phyloP scores from a whole-genome alignment of 2,113 vertebrate species.

The Semicossyphus pulcher region DNA sequence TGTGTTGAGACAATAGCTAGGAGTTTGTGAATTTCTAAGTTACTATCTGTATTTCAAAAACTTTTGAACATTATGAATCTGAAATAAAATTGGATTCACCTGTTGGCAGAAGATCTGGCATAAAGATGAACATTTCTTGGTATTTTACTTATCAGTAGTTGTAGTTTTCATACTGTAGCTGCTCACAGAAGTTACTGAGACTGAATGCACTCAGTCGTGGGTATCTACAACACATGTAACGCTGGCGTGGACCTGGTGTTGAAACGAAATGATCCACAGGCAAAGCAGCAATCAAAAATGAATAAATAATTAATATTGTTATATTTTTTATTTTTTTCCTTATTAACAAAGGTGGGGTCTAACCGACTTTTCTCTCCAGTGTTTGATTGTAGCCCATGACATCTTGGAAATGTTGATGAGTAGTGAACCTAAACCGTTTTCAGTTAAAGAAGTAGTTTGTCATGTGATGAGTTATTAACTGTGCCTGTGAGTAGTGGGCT shows the following conservation, averaged over 20 bases:
- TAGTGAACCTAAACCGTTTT: conserved; percentile 3
- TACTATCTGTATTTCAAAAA: conserved; percentile 64
- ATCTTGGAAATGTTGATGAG: conserved; percentile 6
- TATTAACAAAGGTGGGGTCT: conserved; percentile 17
- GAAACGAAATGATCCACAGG: conserved; percentile 6
- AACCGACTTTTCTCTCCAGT: conserved; percentile 19
- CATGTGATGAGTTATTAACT: conserved; percentile 17
- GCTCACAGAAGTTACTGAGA: conserved; percentile 41
- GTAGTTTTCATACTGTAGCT: conserved; percentile 37
- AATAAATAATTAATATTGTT: conserved; percentile 14
- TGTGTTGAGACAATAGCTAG: conserved; percentile 58
- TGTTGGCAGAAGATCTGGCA: conserved; percentile 26
- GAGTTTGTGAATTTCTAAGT: conserved; percentile 70
- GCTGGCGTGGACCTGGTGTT: conserved; percentile 21
- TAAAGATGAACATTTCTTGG: conserved; percentile 48
- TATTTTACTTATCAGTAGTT: conserved; percentile 44
- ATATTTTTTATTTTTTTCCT: conserved; percentile 12
- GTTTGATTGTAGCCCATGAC: conserved; percentile 37
- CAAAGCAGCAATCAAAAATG: conserved; percentile 26
- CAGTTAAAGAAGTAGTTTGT: conserved; percentile 14
- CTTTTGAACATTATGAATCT: conserved; percentile 58
- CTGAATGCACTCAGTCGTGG: conserved; percentile 7
- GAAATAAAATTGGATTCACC: conserved; percentile 50
- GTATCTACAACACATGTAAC: conserved; percentile 23
- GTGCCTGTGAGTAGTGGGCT: conserved; percentile 10